Evolutionary conservation across 2,888 invertebrate species (phyloP).

Genomic region (Ptilodon capucinus): DNA sequence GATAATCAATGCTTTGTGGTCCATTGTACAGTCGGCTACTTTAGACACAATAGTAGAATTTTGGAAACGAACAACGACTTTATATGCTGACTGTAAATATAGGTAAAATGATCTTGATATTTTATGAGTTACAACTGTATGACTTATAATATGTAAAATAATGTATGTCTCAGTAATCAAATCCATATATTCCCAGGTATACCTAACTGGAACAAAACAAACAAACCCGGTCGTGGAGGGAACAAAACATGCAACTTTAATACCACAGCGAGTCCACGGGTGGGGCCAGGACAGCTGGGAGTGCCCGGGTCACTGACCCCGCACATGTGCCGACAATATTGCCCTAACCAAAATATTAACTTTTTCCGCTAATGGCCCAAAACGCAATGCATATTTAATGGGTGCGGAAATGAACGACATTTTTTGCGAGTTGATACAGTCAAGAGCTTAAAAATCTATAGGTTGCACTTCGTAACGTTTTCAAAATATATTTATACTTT

Average conservation of each 20-base stretch:
- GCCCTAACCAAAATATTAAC: not conserved
- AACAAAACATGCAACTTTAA: conserved; percentile 40
- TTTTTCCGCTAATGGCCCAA: conserved; percentile 1
- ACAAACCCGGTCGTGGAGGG: conserved; percentile 38
- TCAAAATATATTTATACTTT: too few relatives aligned
- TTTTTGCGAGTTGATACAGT: conserved; percentile 7
- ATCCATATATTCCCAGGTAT: not conserved
- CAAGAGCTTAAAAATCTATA: not conserved
- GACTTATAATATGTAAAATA: too few relatives aligned
- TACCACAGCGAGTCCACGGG: conserved; percentile 11
- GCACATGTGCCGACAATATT: conserved; percentile 1
- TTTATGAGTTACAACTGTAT: too few relatives aligned
- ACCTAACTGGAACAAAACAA: conserved; percentile 21
- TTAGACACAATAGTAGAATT: too few relatives aligned
- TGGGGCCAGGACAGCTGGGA: conserved; percentile 9
- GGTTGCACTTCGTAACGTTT: too few relatives aligned
- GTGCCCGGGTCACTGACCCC: conserved; percentile 5
- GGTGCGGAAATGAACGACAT: not conserved
- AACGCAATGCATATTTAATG: not conserved
- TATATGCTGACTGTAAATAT: too few relatives aligned
- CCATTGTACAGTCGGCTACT: too few relatives aligned
- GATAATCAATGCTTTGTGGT: too few relatives aligned
- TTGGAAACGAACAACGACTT: too few relatives aligned
- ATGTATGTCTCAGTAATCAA: not conserved
- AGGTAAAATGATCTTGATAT: too few relatives aligned